Conservation (phyloP, 92 coral and sea anemone genomes). For the Ricordea florida region DNA sequence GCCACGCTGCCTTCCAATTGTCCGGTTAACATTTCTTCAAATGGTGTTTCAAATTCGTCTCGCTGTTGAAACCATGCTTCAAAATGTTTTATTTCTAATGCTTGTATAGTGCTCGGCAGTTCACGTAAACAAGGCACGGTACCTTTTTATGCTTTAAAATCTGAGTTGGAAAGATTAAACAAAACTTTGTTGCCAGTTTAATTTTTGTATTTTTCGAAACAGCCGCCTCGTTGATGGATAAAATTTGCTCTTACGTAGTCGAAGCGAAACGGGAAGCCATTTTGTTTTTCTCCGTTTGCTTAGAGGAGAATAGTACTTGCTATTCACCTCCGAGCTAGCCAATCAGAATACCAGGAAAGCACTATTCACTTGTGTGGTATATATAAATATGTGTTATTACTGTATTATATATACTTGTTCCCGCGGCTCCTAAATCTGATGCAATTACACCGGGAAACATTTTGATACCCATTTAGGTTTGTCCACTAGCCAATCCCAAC, state of each 20-base stretch:
- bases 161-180: conserved; percentile 7
- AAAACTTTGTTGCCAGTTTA: conserved; percentile 25
- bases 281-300: too few relatives aligned
- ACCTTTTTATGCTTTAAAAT: conserved; percentile 11
- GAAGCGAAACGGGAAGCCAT: too few relatives aligned
- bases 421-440: neutral
- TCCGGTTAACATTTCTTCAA: conserved; percentile 7
- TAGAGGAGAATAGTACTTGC: too few relatives aligned
- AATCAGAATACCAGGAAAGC: too few relatives aligned
- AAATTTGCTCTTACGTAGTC: too few relatives aligned
- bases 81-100: neutral
- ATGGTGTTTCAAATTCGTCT: neutral
- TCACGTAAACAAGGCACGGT: conserved; percentile 30
- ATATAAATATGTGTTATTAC: neutral
- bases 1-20: too few relatives aligned
- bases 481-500: conserved; percentile 1
- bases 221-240: conserved; percentile 4
- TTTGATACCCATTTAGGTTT: conserved; percentile 15
- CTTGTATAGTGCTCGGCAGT: conserved; percentile 16
- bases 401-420: neutral
- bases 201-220: neutral
- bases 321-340: too few relatives aligned
- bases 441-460: conserved; percentile 4
- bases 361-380: too few relatives aligned
- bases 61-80: conserved; percentile 12